Evolutionary conservation across 1,140 invertebrate genomes (phyloP).

Genomic region (Drosophila jambulina): DNA sequence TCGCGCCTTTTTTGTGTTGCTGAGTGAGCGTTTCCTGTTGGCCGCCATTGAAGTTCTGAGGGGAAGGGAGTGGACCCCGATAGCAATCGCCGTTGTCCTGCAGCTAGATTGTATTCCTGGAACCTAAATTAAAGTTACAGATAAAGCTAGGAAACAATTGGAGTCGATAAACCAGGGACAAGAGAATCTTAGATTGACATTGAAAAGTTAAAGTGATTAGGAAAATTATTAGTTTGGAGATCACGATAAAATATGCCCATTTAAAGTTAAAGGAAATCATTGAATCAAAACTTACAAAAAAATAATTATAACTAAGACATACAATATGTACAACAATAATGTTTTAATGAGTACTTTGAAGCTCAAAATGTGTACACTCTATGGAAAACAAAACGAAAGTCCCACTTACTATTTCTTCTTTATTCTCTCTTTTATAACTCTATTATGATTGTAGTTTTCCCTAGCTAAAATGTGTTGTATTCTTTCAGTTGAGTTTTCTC

Average conservation of each 20-base stretch:
- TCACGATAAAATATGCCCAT: neutral
- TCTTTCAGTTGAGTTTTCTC: slow-evolving; percentile 36
- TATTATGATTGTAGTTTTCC: slow-evolving; percentile 23
- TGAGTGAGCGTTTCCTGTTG: slow-evolving; percentile 73
- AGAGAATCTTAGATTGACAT: neutral
- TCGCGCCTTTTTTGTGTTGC: slow-evolving; percentile 76
- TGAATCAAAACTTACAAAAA: neutral
- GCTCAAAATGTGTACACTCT: neutral
- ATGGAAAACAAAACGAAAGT: slow-evolving; percentile 23
- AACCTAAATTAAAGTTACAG: slow-evolving; percentile 27
- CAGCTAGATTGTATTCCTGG: slow-evolving; percentile 21
- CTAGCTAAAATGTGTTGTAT: slow-evolving; percentile 6
- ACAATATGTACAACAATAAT: neutral
- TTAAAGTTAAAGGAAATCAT: neutral
- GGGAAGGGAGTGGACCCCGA: slow-evolving; percentile 3
- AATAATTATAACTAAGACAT: neutral
- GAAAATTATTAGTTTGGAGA: neutral
- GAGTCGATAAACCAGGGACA: neutral
- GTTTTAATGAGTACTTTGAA: neutral
- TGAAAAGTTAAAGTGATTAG: neutral
- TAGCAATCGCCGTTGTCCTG: slow-evolving; percentile 31
- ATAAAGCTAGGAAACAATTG: slow-evolving; percentile 17
- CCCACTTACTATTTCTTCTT: slow-evolving; percentile 1
- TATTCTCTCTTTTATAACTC: slow-evolving; percentile 15
- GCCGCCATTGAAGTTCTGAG: slow-evolving; percentile 33